Conservation (phyloP, 2,888 invertebrate genomes). For the Stratiomys singularior region DNA sequence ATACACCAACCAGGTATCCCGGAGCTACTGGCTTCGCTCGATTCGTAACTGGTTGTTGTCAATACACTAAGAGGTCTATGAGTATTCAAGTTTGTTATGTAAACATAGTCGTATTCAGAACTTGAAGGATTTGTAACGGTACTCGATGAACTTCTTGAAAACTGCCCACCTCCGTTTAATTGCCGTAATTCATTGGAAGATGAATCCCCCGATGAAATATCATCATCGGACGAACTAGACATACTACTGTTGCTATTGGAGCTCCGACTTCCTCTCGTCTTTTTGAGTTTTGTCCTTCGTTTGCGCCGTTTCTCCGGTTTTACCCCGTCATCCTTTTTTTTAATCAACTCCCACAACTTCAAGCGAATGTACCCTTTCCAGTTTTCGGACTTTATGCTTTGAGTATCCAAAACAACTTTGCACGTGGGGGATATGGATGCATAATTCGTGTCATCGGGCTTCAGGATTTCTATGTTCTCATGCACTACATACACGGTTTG, state of each 20-base stretch:
- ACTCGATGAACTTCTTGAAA: conserved; percentile 45
- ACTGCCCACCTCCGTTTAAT: conserved; percentile 33
- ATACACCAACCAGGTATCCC: conserved; percentile 61
- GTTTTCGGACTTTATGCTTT: conserved; percentile 52
- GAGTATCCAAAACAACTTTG: conserved; percentile 70
- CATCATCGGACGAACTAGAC: not conserved
- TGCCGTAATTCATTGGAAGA: conserved; percentile 1
- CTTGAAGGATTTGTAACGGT: conserved; percentile 49
- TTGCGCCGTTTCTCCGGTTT: conserved; percentile 13
- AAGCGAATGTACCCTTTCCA: conserved; percentile 47
- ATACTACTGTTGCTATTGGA: not conserved
- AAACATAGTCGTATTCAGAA: conserved; percentile 68
- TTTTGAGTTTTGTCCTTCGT: conserved; percentile 6
- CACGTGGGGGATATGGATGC: conserved; percentile 68
- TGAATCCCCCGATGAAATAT: not conserved
- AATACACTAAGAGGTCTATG: conserved; percentile 67
- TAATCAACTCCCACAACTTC: conserved; percentile 37
- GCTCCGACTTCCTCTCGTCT: conserved; percentile 5
- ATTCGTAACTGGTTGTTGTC: conserved; percentile 53
- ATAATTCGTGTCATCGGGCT: conserved; percentile 70
- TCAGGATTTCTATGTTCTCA: conserved; percentile 78
- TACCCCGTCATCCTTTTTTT: conserved; percentile 9
- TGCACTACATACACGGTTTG: conserved; percentile 76
- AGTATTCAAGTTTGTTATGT: conserved; percentile 71
- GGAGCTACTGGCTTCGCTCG: conserved; percentile 31